These are phyloP conservation scores for Caenorhabditis wallacei DNA, from an alignment of 2,888 invertebrate species.

Conservation along the genomic window DNA sequence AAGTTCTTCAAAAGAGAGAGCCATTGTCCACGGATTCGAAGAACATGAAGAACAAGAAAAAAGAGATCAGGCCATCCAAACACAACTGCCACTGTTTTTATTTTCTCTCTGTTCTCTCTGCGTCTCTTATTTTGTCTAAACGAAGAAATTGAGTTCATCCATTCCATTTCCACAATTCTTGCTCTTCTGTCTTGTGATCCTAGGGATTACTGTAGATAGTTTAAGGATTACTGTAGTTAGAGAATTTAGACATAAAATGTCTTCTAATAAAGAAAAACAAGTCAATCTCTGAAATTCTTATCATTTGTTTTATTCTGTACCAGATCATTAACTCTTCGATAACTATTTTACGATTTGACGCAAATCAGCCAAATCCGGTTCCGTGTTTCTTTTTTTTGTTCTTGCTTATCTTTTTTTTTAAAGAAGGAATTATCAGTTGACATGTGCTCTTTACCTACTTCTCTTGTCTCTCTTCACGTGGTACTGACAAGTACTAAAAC, in stretches of 20 bases:
- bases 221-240: no score
- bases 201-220: no score
- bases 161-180: background rate
- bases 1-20: constrained; percentile 38
- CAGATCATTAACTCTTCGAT: constrained; percentile 37
- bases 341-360: constrained; percentile 38
- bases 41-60: background rate
- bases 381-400: constrained; percentile 29
- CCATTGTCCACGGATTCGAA: constrained; percentile 33
- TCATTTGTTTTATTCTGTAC: constrained; percentile 22
- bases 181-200: no score
- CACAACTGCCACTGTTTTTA: constrained; percentile 31
- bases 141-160: background rate
- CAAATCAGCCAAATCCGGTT: constrained; percentile 43
- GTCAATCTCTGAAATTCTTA: background rate
- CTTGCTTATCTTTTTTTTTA: constrained; percentile 6
- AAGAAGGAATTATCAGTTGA: constrained; percentile 20
- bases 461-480: constrained; percentile 13
- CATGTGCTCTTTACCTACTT: constrained; percentile 29
- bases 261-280: background rate
- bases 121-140: constrained; percentile 3
- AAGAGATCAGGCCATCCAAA: constrained; percentile 35
- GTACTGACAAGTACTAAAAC: constrained; percentile 25
- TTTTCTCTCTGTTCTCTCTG: constrained; percentile 16
- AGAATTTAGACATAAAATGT: background rate